Conservation (phyloP, 2,888 invertebrate genomes). For the Agriotes lineatus region DNA sequence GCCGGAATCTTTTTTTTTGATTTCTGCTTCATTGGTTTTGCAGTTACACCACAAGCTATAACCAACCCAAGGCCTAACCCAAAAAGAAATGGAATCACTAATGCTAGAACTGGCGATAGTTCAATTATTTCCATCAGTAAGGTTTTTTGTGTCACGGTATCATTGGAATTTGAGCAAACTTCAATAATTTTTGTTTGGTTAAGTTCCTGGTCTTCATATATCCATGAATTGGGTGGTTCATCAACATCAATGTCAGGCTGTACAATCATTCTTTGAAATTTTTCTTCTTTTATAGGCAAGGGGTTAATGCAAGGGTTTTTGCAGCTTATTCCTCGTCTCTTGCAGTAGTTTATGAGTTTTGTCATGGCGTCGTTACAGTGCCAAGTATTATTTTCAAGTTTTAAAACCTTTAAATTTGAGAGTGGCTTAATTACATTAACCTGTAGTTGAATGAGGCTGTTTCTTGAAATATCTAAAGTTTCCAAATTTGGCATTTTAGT, state of each 20-base stretch:
- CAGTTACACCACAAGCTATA: slow-evolving; percentile 32
- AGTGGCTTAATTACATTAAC: slow-evolving; percentile 67
- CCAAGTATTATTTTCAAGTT: slow-evolving; percentile 71
- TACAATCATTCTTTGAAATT: slow-evolving; percentile 68
- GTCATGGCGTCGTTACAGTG: slow-evolving; percentile 69
- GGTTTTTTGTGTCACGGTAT: slow-evolving; percentile 37
- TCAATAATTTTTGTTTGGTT: slow-evolving; percentile 46
- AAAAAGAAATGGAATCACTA: slow-evolving; percentile 27
- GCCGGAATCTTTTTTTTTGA: slow-evolving; percentile 2
- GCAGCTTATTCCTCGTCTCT: slow-evolving; percentile 64
- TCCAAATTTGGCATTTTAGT: slow-evolving; percentile 70
- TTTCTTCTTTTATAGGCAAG: slow-evolving; percentile 63
- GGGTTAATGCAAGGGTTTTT: slow-evolving; percentile 64
- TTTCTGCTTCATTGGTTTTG: slow-evolving; percentile 1
- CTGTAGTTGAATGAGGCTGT: slow-evolving; percentile 71
- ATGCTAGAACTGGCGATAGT: slow-evolving; percentile 46
- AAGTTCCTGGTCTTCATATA: slow-evolving; percentile 61
- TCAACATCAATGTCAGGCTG: slow-evolving; percentile 64
- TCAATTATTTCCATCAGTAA: slow-evolving; percentile 46
- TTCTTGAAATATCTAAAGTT: slow-evolving; percentile 72
- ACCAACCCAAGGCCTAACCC: slow-evolving; percentile 40
- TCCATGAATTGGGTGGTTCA: slow-evolving; percentile 59
- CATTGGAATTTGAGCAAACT: slow-evolving; percentile 30
- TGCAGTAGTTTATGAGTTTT: slow-evolving; percentile 66
- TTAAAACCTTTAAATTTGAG: slow-evolving; percentile 67